Percentiles rank a stretch among this genome's conserved stretches.
phyloP scores from a whole-genome alignment of 2,888 invertebrate genomes.

The Drosophila paranaensis region DNA sequence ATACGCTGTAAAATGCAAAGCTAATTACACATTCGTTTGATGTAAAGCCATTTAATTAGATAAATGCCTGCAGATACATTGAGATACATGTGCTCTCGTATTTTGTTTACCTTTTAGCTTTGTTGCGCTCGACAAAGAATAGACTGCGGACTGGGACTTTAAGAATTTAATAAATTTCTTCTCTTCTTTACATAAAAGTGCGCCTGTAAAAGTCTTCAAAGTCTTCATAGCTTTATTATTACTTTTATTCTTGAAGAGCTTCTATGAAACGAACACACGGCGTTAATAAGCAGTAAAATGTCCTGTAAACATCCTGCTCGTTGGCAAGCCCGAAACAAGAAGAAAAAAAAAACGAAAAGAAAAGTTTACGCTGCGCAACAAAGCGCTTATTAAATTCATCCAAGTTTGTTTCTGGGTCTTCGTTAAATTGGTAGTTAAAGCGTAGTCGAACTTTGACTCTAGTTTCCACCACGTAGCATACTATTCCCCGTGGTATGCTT shows the following conservation, averaged over 20 bases:
- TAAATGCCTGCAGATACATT: not conserved
- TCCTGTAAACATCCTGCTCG: slow-evolving; percentile 12
- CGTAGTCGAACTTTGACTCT: not conserved
- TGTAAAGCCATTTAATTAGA: slow-evolving; percentile 7
- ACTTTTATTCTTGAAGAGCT: slow-evolving; percentile 13
- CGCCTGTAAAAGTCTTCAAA: slow-evolving; percentile 12
- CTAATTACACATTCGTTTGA: slow-evolving; percentile 12
- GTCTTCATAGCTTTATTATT: slow-evolving; percentile 6
- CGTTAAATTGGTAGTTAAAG: slow-evolving; percentile 11
- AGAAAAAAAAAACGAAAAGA: not conserved
- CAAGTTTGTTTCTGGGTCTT: slow-evolving; percentile 4
- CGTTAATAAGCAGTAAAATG: slow-evolving; percentile 11
- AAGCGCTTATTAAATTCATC: slow-evolving; percentile 11
- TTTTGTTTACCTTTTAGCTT: not conserved
- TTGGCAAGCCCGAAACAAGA: slow-evolving; percentile 1
- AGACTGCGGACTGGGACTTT: not conserved
- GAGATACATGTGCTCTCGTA: not conserved
- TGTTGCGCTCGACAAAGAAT: not conserved
- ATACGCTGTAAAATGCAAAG: slow-evolving; percentile 23
- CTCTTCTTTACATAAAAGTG: slow-evolving; percentile 3
- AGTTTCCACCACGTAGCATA: not conserved
- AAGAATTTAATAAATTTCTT: slow-evolving; percentile 2
- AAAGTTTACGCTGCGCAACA: slow-evolving; percentile 10
- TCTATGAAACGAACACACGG: slow-evolving; percentile 4
- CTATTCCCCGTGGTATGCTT: slow-evolving; percentile 20